These are phyloP conservation scores for Alentia gelatinosa DNA, from an alignment of 2,888 invertebrate genomes.

Conservation along the genomic window DNA sequence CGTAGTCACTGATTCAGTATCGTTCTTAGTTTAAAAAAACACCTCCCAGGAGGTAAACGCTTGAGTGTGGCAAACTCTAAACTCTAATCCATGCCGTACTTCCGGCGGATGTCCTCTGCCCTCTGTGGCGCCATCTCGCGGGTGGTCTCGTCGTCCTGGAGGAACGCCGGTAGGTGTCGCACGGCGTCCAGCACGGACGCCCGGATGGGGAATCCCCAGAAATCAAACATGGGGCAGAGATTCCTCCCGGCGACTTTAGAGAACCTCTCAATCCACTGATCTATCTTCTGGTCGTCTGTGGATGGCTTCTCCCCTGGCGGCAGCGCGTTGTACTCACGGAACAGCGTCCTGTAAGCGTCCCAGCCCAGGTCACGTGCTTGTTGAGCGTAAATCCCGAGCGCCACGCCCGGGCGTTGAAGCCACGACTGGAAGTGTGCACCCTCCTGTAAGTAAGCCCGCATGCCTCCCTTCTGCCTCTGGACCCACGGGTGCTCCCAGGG, in stretches of 20 bases:
- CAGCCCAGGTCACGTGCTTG: constrained; percentile 66
- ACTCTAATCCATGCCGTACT: neutral
- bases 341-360: constrained; percentile 65
- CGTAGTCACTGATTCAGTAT: too few relatives aligned
- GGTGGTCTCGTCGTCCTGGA: constrained; percentile 12
- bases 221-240: constrained; percentile 64
- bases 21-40: too few relatives aligned
- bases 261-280: constrained; percentile 65
- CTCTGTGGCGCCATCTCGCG: neutral
- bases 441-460: constrained; percentile 60
- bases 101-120: neutral
- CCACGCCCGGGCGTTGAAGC: constrained; percentile 62
- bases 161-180: neutral
- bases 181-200: neutral
- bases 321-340: constrained; percentile 62
- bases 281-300: constrained; percentile 65
- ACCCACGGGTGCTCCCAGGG: constrained; percentile 65
- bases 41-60: too few relatives aligned
- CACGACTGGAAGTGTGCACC: constrained; percentile 63
- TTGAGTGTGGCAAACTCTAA: too few relatives aligned
- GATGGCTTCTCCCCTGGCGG: constrained; percentile 41
- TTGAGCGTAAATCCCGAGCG: constrained; percentile 67
- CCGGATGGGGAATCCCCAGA: constrained; percentile 67
- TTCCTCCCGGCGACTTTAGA: constrained; percentile 62
- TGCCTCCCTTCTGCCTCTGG: neutral